These are phyloP conservation scores for Triplophysa rosa DNA, from an alignment of 2,113 vertebrate species.

Conservation along the genomic window DNA sequence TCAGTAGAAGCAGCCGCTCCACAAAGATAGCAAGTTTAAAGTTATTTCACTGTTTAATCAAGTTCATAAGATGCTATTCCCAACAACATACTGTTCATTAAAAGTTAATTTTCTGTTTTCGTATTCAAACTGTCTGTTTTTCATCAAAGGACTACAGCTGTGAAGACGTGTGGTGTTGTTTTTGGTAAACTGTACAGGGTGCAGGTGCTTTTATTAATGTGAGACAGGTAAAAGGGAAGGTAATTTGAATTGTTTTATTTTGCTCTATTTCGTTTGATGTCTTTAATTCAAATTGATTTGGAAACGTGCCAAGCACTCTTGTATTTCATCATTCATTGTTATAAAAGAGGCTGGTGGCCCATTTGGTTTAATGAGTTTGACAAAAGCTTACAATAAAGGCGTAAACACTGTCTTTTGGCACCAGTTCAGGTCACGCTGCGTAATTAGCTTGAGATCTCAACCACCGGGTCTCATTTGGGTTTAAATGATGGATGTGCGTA, in stretches of 20 bases:
- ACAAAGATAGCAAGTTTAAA: constrained; percentile 9
- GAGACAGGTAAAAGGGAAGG: neutral
- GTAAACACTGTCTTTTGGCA: constrained; percentile 17
- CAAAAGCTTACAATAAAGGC: constrained; percentile 13
- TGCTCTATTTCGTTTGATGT: constrained; percentile 1
- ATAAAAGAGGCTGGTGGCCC: constrained; percentile 16
- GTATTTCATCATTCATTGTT: constrained; percentile 29
- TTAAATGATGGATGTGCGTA: constrained; percentile 14
- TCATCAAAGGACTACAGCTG: neutral
- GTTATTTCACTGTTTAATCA: constrained; percentile 6
- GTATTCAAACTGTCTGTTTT: neutral
- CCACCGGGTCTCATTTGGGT: constrained; percentile 20
- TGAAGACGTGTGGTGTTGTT: neutral
- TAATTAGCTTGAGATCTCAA: constrained; percentile 30
- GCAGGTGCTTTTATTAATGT: constrained; percentile 18
- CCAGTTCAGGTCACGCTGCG: constrained; percentile 32
- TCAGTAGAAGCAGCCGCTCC: neutral
- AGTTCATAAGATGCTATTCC: neutral
- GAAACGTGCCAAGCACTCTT: constrained; percentile 11
- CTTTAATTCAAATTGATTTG: constrained; percentile 14
- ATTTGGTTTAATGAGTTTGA: constrained; percentile 26
- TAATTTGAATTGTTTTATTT: constrained; percentile 7
- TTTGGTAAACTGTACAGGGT: too few species aligned
- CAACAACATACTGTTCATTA: neutral
- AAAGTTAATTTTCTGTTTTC: neutral